Base-by-base conservation (phyloP, 2,797 vertebrate genomes). In the Xiphorhynchus erythropygius region DNA sequence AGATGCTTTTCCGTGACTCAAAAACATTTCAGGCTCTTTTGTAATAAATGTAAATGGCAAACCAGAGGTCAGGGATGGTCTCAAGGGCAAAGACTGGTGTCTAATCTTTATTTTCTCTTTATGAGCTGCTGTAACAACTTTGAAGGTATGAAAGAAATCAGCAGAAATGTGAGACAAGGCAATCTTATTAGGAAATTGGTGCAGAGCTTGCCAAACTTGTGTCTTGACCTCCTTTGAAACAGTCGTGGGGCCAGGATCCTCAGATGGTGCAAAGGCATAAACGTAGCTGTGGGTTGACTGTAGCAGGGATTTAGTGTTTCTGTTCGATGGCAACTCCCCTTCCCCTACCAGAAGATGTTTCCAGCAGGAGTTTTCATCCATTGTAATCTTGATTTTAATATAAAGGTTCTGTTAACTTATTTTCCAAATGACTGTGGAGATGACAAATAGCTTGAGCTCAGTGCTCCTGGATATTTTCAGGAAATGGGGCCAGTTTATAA, bases 71-170 rank as follows among this genome's bases (percentile, higher is more conserved):
- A 96, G 90, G 82, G 87, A 95, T 94, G 93, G 94, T 94, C 94
- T 95, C 96, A 60, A 87, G 94, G 94, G 94, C 90, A 93, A 90
- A 97, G 78, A 56, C 87, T 94, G 75, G 86, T 91, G 90, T 91
- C 80, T 97, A 92, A 95, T 96, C 92, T 96, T 94, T 96, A 90
- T 95, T 93, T 95, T 93, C 94, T 90, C 87, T 96, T 96, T 97
- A 95, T 90, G 90, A 93, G 90, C 91, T 93, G 90, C 91, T 94
- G 78, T 93, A 93, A 92, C 91, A 89, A 87, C 89, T 87, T 69
- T 18, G 82, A 92, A 96, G 33, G 93, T 94, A 96, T 96, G 93
- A 96, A 91, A 94, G 83, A 95, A 96, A 94, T 95, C 83, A 87
- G 91, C 80, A 96, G 90, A 94, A 97, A 94, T 93, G 89, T 87